Evolutionary conservation across 2,797 vertebrate species (phyloP), one percentile per base, ranked within the genome.

Genomic region (Acrocephalus scirpaceus): DNA sequence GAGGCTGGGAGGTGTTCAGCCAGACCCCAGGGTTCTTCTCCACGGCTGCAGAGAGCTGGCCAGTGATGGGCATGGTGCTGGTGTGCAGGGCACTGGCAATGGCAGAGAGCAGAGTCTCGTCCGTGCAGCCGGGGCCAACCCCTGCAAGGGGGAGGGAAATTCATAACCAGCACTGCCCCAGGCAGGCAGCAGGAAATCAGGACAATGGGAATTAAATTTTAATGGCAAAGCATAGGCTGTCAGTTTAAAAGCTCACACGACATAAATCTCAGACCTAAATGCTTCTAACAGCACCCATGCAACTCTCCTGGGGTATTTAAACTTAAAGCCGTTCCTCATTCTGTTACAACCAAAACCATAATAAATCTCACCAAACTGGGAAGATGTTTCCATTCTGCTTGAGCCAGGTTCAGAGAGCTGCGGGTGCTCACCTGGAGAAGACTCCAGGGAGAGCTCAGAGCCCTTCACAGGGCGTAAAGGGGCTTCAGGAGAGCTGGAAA

Each of bases 11-110:
- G 0, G 99, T 99, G 97, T 99, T 99, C 10, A 99, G 98, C 99
- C 99, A 99, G 3, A 99, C 99, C 2, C 99, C 99, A 0, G 99
- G 99, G 95, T 99, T 99, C 98, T 99, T 99, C 98, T 99, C 99
- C 61, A 99, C 99, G 0, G 99, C 99, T 0, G 99, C 99, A 0
- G 99, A 99, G 51, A 99, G 98, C 97, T 99, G 99, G 5, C 99
- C 99, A 0, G 99, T 99, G 97, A 99, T 99, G 62, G 99, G 99
- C 95, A 99, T 98, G 0, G 99, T 99, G 81, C 99, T 99, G 15
- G 99, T 99, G 98, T 99, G 99, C 73, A 99, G 98, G 5, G 99
- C 99, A 6, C 99, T 99, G 6, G 99, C 99, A 1, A 99, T 99
- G 4, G 99, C 99, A 0, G 99, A 99, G 48, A 99, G 98, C 13